Percentiles rank a stretch among this genome's conserved stretches.
phyloP scores from a whole-genome alignment of 2,797 vertebrate species.

The Sus cebifrons region DNA sequence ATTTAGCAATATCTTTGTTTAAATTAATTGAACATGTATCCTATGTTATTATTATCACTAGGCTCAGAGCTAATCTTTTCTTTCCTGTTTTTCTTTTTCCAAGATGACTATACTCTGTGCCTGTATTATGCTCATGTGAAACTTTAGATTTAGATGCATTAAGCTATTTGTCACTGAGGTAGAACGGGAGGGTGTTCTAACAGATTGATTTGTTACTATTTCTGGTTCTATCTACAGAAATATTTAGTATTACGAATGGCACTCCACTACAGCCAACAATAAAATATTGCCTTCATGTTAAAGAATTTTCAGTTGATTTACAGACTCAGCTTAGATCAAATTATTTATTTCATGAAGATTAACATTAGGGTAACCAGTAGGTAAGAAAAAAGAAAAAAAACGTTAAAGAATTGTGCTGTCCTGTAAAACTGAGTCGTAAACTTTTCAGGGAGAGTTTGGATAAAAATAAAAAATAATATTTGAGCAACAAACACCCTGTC shows the following conservation, averaged over 20 bases:
- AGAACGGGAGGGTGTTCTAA: background rate
- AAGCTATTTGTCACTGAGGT: background rate
- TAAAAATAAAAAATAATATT: conserved; percentile 56
- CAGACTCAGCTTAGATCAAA: conserved; percentile 43
- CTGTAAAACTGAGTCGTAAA: conserved; percentile 26
- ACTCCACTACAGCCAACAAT: background rate
- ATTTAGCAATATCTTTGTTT: conserved; percentile 25
- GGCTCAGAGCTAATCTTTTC: conserved; percentile 68
- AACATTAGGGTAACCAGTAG: conserved; percentile 7
- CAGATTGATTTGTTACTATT: conserved; percentile 2
- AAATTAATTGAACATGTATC: conserved; percentile 71
- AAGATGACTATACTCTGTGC: conserved; percentile 5
- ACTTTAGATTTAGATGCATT: conserved; percentile 68
- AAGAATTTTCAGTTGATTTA: background rate
- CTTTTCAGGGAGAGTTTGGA: conserved; percentile 52
- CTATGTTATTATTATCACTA: conserved; percentile 47
- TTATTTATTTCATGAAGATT: conserved; percentile 24
- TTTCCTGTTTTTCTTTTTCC: background rate
- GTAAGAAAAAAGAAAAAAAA: background rate
- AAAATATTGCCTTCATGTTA: background rate
- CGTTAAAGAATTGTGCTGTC: background rate
- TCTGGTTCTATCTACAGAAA: background rate
- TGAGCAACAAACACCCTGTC: conserved; percentile 39
- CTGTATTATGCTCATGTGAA: conserved; percentile 68
- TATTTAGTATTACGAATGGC: conserved; percentile 22